Percentiles rank a stretch among this genome's conserved stretches.
phyloP scores from a whole-genome alignment of 2,797 vertebrate genomes.

The Sebastes elongatus region DNA sequence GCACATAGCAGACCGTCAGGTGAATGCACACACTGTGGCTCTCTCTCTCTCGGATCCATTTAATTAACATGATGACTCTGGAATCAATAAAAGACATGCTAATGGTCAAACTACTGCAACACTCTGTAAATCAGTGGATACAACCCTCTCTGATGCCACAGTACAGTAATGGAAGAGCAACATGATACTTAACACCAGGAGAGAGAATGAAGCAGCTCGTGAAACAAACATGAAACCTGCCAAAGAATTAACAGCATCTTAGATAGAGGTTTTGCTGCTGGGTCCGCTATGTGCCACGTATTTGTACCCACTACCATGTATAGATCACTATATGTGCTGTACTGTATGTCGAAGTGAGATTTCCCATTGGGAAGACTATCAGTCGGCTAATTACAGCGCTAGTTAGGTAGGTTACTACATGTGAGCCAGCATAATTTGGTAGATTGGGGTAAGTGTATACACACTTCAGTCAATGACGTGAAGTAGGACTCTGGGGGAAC shows the following conservation, averaged over 20 bases:
- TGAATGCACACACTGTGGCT: conserved; percentile 14
- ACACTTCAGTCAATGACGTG: too few species aligned
- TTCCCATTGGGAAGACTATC: too few species aligned
- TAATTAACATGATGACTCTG: conserved; percentile 34
- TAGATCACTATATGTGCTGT: background rate
- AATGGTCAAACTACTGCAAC: conserved; percentile 23
- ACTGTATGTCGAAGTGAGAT: too few species aligned
- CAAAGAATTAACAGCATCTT: background rate
- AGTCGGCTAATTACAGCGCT: too few species aligned
- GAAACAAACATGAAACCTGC: background rate
- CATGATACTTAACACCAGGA: background rate
- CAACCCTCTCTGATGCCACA: background rate
- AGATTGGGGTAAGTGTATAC: too few species aligned
- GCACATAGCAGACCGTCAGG: background rate
- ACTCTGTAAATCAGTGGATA: conserved; percentile 22
- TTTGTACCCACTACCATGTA: background rate
- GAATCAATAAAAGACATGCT: conserved; percentile 32
- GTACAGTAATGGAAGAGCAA: background rate
- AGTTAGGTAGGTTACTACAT: too few species aligned
- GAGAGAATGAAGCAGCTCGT: background rate
- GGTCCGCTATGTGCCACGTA: accelerated
- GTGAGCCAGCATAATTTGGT: too few species aligned
- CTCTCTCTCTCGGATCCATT: conserved; percentile 10
- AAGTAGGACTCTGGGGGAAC: background rate
- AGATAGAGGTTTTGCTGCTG: background rate